phyloP scores from a whole-genome alignment of 2,888 invertebrate genomes.

The Drosophila robusta region DNA sequence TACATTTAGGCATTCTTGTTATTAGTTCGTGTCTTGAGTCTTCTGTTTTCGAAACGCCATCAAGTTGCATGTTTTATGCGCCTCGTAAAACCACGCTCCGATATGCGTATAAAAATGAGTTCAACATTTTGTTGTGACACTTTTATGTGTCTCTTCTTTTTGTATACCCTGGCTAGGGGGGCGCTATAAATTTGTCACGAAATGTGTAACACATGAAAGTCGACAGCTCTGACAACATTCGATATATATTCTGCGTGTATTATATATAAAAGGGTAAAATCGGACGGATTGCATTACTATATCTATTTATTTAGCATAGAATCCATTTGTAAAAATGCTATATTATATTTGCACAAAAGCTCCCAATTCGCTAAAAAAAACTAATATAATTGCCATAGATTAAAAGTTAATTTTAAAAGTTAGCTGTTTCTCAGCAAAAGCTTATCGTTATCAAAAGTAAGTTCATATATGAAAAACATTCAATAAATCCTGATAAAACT shows the following conservation, averaged over 20 bases:
- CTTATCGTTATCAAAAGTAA: too few species aligned
- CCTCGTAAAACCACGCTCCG: conserved; percentile 53
- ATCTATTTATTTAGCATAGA: too few species aligned
- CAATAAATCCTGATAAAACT: too few species aligned
- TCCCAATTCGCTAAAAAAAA: too few species aligned
- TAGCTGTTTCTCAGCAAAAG: too few species aligned
- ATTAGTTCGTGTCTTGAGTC: conserved; percentile 71
- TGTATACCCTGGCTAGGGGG: background rate
- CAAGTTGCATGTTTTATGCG: conserved; percentile 73
- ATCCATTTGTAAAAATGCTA: too few species aligned
- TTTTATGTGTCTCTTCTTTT: conserved; percentile 54
- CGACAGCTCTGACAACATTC: background rate
- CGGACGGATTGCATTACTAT: too few species aligned
- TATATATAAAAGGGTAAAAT: too few species aligned
- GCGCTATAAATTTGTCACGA: conserved; percentile 10
- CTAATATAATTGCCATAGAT: too few species aligned
- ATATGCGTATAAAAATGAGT: conserved; percentile 68
- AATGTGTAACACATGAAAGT: conserved; percentile 7
- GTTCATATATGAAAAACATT: too few species aligned
- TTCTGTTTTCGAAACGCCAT: conserved; percentile 66
- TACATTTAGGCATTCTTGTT: conserved; percentile 66
- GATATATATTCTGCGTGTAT: background rate
- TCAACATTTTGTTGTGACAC: conserved; percentile 78
- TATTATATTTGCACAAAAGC: too few species aligned
- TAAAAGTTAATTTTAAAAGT: too few species aligned